These are phyloP conservation scores for Alethe diademata DNA, from an alignment of 2,113 vertebrate genomes.

Conservation along the genomic window DNA sequence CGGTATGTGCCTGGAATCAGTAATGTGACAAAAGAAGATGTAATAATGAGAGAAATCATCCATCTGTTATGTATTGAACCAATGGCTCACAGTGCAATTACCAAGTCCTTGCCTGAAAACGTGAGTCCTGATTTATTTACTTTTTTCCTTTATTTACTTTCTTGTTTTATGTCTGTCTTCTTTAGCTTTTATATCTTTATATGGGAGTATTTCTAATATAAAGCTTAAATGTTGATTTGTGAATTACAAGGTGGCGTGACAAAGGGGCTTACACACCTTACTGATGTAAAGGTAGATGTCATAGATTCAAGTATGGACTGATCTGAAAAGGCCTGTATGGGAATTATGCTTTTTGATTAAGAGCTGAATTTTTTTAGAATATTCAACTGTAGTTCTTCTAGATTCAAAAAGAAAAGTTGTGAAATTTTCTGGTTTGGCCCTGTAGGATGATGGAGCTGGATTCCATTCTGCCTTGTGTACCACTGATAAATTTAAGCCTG, in stretches of 20 bases:
- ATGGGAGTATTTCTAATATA: not conserved
- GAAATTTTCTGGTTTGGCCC: not conserved
- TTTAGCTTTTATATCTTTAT: not conserved
- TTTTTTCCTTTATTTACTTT: not conserved
- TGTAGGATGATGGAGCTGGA: not conserved
- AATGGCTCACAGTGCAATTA: conserved; percentile 95
- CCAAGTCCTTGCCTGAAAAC: conserved; percentile 91
- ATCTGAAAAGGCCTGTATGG: not conserved
- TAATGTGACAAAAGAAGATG: conserved; percentile 90
- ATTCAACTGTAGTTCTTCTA: not conserved
- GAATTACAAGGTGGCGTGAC: not conserved
- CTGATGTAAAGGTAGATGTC: not conserved
- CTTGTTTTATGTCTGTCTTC: not conserved
- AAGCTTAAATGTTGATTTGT: not conserved
- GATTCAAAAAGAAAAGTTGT: not conserved
- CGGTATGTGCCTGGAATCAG: conserved; percentile 92
- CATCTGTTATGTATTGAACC: conserved; percentile 95
- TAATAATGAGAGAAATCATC: conserved; percentile 92
- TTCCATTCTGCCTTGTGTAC: not conserved
- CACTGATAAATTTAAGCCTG: not conserved
- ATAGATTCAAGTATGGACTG: not conserved
- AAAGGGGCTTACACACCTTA: not conserved
- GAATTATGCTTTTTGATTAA: not conserved
- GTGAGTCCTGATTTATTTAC: conserved; percentile 72
- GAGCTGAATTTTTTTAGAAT: not conserved